These are phyloP conservation scores for Podocnemis expansa DNA, from an alignment of 2,113 vertebrate genomes.

Conservation along the genomic window DNA sequence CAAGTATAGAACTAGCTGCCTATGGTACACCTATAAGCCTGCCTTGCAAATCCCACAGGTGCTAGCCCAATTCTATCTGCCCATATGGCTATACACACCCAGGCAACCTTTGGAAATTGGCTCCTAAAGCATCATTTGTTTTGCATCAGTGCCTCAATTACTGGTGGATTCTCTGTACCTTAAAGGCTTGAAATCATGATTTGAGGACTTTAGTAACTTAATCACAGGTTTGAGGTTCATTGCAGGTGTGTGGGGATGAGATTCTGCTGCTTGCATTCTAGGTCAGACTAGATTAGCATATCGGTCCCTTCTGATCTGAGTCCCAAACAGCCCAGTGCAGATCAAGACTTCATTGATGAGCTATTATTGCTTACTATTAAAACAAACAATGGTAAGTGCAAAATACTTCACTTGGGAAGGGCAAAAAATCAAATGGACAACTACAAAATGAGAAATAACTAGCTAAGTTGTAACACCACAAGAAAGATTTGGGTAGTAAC, in stretches of 20 bases:
- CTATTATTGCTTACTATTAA: neutral
- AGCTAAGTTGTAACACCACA: neutral
- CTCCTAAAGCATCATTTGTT: neutral
- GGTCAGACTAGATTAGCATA: too few relatives aligned
- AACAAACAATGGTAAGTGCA: neutral
- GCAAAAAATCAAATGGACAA: neutral
- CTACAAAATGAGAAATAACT: neutral
- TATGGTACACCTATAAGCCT: neutral
- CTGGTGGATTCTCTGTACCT: too few relatives aligned
- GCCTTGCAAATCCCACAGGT: neutral
- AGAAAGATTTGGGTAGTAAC: neutral
- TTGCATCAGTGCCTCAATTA: neutral
- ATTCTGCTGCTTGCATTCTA: too few relatives aligned
- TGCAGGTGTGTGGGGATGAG: too few relatives aligned
- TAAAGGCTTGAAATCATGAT: too few relatives aligned
- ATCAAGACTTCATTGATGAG: neutral
- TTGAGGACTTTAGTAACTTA: too few relatives aligned
- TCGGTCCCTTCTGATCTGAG: too few relatives aligned
- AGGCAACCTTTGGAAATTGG: neutral
- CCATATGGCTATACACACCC: neutral
- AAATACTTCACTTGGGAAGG: neutral
- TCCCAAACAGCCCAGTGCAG: neutral
- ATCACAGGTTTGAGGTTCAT: too few relatives aligned
- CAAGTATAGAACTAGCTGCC: neutral
- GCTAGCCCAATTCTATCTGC: neutral